Conservation (phyloP, 2,888 invertebrate species). For the Cacoxenus indagator region DNA sequence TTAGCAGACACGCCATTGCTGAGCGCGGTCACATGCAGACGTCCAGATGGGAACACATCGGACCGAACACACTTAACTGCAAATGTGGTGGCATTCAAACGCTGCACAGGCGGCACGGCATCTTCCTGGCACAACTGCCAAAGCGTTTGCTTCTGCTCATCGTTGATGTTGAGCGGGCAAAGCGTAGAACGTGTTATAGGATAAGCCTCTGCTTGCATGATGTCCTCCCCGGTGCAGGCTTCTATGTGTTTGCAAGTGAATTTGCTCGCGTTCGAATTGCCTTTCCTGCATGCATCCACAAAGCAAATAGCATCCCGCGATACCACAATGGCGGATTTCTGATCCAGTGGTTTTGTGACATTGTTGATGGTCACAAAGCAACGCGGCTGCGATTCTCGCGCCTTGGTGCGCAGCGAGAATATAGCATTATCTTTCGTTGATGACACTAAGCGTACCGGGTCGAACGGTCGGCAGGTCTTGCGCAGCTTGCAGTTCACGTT, state of each 20-base stretch:
- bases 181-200: slow-evolving; percentile 60
- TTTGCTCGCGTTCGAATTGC: slow-evolving; percentile 55
- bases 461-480: slow-evolving; percentile 51
- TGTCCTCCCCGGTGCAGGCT: slow-evolving; percentile 49
- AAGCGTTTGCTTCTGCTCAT: slow-evolving; percentile 59
- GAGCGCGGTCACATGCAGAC: slow-evolving; percentile 62
- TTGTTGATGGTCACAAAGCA: slow-evolving; percentile 79
- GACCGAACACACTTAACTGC: slow-evolving; percentile 65
- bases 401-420: slow-evolving; percentile 79
- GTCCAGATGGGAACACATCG: slow-evolving; percentile 62
- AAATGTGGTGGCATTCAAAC: slow-evolving; percentile 63
- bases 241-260: slow-evolving; percentile 64
- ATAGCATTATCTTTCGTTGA: slow-evolving; percentile 74
- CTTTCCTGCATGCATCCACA: slow-evolving; percentile 62
- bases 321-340: slow-evolving; percentile 62
- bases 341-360: slow-evolving; percentile 66
- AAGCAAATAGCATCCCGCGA: slow-evolving; percentile 58
- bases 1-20: slow-evolving; percentile 52
- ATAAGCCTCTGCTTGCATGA: slow-evolving; percentile 54
- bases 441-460: slow-evolving; percentile 73
- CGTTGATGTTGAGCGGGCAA: slow-evolving; percentile 62
- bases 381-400: slow-evolving; percentile 79
- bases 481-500: slow-evolving; percentile 59
- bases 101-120: slow-evolving; percentile 63
- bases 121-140: slow-evolving; percentile 65